Evolutionary conservation across 1,140 invertebrate genomes (phyloP).

Genomic region (Ceratitis capitata): DNA sequence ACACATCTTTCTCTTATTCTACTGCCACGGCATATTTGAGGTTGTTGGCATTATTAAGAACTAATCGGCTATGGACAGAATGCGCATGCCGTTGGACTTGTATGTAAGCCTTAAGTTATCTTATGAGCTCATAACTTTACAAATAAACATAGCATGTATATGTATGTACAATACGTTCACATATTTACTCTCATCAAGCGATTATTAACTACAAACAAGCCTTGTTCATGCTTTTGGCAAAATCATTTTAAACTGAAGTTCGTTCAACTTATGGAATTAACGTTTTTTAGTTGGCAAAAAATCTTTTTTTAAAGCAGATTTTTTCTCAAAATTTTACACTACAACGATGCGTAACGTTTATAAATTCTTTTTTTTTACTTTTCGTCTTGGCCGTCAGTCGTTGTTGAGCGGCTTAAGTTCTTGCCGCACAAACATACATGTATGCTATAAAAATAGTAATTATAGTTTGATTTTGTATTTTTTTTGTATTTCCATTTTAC

Average conservation of each 20-base stretch:
- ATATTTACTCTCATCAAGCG: background rate
- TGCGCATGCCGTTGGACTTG: background rate
- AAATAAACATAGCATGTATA: no score
- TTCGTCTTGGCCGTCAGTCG: background rate
- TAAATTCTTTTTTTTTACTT: background rate
- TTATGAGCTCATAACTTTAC: background rate
- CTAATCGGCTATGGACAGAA: background rate
- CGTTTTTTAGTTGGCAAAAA: background rate
- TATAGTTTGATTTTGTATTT: no score
- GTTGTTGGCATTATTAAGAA: slow-evolving; percentile 7
- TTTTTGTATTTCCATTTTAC: no score
- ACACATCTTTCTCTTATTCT: background rate
- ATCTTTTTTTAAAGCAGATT: background rate
- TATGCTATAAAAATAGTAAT: no score
- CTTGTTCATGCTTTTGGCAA: background rate
- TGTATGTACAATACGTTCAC: background rate
- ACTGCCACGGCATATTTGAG: background rate
- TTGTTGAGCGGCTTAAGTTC: background rate
- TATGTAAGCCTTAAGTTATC: background rate
- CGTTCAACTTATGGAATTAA: background rate
- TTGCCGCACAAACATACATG: background rate
- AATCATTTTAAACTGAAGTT: background rate
- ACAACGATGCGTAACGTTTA: background rate
- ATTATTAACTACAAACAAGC: background rate
- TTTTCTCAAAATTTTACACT: background rate